Evolutionary conservation across 1,140 invertebrate species (phyloP).

Genomic region (Medauroidea extradentata): DNA sequence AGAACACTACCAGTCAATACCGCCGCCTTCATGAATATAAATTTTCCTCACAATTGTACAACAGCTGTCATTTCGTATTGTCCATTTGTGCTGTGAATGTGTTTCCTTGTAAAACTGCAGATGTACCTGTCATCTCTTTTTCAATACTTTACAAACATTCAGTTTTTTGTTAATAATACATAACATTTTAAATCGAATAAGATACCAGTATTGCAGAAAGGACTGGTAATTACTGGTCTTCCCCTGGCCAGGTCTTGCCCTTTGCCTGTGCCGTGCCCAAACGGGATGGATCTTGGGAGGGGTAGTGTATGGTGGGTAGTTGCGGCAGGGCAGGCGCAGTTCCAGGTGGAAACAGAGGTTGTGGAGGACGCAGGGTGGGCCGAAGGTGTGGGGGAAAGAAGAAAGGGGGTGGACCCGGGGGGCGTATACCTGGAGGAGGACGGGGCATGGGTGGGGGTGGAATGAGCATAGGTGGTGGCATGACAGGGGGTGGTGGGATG

Average conservation of each 20-base stretch:
- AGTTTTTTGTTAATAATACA: too few species aligned
- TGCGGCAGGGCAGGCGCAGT: constrained; percentile 20
- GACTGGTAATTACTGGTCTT: not conserved
- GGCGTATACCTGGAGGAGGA: constrained; percentile 32
- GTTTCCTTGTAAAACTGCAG: too few species aligned
- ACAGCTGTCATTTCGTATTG: too few species aligned
- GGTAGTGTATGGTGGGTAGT: constrained; percentile 69
- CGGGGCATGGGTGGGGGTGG: constrained; percentile 41
- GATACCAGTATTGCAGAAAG: too few species aligned
- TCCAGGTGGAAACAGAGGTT: constrained; percentile 23
- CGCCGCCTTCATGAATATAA: too few species aligned
- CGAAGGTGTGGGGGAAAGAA: constrained; percentile 47
- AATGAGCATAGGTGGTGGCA: constrained; percentile 48
- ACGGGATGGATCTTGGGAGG: constrained; percentile 88
- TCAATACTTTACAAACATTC: too few species aligned
- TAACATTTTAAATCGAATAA: too few species aligned
- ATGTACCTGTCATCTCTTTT: too few species aligned
- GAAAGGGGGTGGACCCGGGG: constrained; percentile 30
- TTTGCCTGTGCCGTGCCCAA: constrained; percentile 61
- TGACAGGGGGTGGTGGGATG: constrained; percentile 48
- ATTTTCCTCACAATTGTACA: too few species aligned
- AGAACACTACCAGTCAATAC: too few species aligned
- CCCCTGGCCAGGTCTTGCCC: constrained; percentile 11
- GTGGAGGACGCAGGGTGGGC: constrained; percentile 35
- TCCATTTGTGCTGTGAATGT: too few species aligned